Evolutionary conservation across 2,113 vertebrate species (phyloP).

Genomic region (Nothoprocta perdicaria): DNA sequence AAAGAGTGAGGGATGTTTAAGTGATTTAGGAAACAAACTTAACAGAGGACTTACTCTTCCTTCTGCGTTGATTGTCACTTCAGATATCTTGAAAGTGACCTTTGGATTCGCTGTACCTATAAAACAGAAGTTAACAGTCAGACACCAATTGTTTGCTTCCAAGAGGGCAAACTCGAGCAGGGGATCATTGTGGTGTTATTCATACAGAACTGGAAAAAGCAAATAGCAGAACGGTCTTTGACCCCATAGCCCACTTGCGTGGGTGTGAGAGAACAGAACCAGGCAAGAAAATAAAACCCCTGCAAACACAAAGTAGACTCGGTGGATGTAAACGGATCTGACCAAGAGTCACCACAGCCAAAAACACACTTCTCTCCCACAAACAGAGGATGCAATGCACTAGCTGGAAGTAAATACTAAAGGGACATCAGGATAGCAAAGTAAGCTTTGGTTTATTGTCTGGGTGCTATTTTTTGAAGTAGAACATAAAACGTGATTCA

Average conservation of each 20-base stretch:
- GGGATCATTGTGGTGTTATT: neutral
- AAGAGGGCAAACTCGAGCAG: neutral
- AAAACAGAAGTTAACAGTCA: slow-evolving; percentile 56
- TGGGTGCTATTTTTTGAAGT: neutral
- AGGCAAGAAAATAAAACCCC: neutral
- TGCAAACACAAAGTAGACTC: neutral
- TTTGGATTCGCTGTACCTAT: slow-evolving; percentile 86
- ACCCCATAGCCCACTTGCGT: neutral
- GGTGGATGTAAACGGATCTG: neutral
- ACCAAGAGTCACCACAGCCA: neutral
- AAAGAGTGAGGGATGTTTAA: neutral
- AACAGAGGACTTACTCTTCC: slow-evolving; percentile 79
- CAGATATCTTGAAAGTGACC: slow-evolving; percentile 86
- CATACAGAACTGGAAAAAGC: neutral
- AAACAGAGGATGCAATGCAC: neutral
- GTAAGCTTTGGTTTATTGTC: neutral
- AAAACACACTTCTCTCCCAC: neutral
- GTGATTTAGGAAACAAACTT: slow-evolving; percentile 2
- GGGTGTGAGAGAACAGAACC: neutral
- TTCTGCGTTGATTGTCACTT: slow-evolving; percentile 79
- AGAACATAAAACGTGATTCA: neutral
- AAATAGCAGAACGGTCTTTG: slow-evolving; percentile 5
- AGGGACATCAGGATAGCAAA: neutral
- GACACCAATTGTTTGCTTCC: neutral
- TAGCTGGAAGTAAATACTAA: neutral